Evolutionary conservation across 1,140 invertebrate genomes (phyloP).

Genomic region (Eulimnadia texana): DNA sequence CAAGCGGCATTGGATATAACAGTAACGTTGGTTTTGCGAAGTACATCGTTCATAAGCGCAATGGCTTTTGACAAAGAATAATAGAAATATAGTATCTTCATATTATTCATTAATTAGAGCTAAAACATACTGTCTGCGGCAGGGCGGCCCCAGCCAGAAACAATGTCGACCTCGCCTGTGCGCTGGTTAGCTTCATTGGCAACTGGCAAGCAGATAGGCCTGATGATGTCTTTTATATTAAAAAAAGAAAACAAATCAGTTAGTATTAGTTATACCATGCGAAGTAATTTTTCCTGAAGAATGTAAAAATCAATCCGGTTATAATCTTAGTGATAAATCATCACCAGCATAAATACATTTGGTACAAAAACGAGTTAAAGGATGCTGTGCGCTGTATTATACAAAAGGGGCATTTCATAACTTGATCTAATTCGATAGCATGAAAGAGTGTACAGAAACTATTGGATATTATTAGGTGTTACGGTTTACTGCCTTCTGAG

Average conservation of each 20-base stretch:
- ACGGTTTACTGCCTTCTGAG: too few relatives aligned
- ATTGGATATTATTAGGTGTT: too few relatives aligned
- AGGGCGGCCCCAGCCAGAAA: slow-evolving; percentile 26
- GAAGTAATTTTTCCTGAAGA: not conserved
- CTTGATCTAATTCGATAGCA: too few relatives aligned
- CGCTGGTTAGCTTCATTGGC: slow-evolving; percentile 28
- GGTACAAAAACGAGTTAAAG: too few relatives aligned
- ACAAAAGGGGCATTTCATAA: too few relatives aligned
- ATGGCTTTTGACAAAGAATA: not conserved
- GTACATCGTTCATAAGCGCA: not conserved
- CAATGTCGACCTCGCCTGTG: slow-evolving; percentile 27
- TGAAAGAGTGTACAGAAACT: too few relatives aligned
- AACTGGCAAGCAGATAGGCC: slow-evolving; percentile 30
- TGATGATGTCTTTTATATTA: slow-evolving; percentile 33
- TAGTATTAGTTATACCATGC: not conserved
- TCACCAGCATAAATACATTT: too few relatives aligned
- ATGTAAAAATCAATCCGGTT: too few relatives aligned
- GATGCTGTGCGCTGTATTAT: too few relatives aligned
- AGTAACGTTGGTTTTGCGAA: slow-evolving; percentile 1
- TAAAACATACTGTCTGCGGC: slow-evolving; percentile 18
- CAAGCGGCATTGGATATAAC: slow-evolving; percentile 12
- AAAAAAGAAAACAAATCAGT: slow-evolving; percentile 25
- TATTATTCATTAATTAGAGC: not conserved
- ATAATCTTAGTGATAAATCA: too few relatives aligned
- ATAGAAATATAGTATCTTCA: not conserved